Conservation (phyloP, 2,113 vertebrate species). For the Ophiodon elongatus region DNA sequence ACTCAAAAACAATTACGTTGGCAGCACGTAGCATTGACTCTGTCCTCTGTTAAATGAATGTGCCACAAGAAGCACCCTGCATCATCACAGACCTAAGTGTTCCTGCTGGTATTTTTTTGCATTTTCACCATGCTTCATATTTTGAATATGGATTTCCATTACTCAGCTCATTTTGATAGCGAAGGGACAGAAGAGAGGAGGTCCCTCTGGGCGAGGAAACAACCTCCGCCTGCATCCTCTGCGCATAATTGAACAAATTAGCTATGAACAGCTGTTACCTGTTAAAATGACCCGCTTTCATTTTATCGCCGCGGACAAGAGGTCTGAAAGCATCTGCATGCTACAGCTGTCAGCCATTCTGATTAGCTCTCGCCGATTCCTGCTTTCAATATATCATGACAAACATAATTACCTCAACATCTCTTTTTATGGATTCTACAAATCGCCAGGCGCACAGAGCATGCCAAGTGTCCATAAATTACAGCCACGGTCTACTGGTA, state of each 20-base stretch:
- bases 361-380: constrained; percentile 77
- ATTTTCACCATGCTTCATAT: constrained; percentile 9
- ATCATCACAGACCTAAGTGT: constrained; percentile 15
- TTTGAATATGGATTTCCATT: constrained; percentile 65
- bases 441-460: constrained; percentile 68
- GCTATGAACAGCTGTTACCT: constrained; percentile 85
- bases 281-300: constrained; percentile 85
- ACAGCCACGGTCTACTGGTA: constrained; percentile 48
- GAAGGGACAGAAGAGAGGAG: constrained; percentile 36
- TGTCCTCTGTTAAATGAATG: constrained; percentile 28
- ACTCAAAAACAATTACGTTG: constrained; percentile 31
- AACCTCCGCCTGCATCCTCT: constrained; percentile 77
- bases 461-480: constrained; percentile 82
- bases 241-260: constrained; percentile 86
- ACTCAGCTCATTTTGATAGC: constrained; percentile 50
- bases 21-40: constrained; percentile 30
- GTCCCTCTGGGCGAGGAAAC: constrained; percentile 70
- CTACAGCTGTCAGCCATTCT: constrained; percentile 83
- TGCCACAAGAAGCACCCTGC: constrained; percentile 11
- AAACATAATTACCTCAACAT: constrained; percentile 86
- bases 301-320: constrained; percentile 83
- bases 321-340: constrained; percentile 85
- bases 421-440: constrained; percentile 86
- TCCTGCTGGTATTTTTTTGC: constrained; percentile 19
- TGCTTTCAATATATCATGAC: constrained; percentile 82